Percentiles rank a stretch among this genome's conserved stretches.
phyloP scores from a whole-genome alignment of 1,140 invertebrate genomes.

The Dryas iulia region DNA sequence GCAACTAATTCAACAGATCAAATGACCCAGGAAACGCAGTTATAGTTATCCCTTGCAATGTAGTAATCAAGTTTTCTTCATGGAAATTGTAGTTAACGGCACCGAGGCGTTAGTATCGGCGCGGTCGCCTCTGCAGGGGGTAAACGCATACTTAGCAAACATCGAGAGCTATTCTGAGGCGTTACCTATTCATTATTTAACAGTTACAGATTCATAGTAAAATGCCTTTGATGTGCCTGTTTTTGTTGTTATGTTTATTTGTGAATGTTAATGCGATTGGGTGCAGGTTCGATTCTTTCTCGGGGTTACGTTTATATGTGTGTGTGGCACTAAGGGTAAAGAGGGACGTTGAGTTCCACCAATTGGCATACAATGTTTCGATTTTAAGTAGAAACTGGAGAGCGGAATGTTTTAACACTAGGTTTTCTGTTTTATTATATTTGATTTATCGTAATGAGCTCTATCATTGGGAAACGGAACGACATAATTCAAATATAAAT shows the following conservation, averaged over 20 bases:
- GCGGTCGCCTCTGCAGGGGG: constrained; percentile 24
- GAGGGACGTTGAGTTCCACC: too few relatives aligned
- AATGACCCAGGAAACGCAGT: constrained; percentile 27
- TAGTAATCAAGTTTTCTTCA: constrained; percentile 34
- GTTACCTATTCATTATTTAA: constrained; percentile 19
- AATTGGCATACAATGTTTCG: too few relatives aligned
- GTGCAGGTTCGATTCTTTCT: too few relatives aligned
- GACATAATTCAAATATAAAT: too few relatives aligned
- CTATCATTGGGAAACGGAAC: too few relatives aligned
- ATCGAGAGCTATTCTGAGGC: constrained; percentile 14
- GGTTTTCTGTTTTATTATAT: too few relatives aligned
- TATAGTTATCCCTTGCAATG: constrained; percentile 28
- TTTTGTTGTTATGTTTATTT: neutral
- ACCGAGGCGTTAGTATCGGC: constrained; percentile 13
- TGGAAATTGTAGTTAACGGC: constrained; percentile 36
- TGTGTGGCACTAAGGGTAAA: too few relatives aligned
- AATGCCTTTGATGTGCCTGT: neutral
- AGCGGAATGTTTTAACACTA: too few relatives aligned
- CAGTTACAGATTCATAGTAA: neutral
- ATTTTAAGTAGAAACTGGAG: too few relatives aligned
- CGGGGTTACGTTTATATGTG: too few relatives aligned
- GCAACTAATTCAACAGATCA: constrained; percentile 2
- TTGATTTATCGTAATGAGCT: too few relatives aligned
- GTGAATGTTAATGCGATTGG: too few relatives aligned
- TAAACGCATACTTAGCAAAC: constrained; percentile 25